These are phyloP conservation scores for Geotrypetes seraphini DNA, from an alignment of 2,797 vertebrate species.

Conservation along the genomic window DNA sequence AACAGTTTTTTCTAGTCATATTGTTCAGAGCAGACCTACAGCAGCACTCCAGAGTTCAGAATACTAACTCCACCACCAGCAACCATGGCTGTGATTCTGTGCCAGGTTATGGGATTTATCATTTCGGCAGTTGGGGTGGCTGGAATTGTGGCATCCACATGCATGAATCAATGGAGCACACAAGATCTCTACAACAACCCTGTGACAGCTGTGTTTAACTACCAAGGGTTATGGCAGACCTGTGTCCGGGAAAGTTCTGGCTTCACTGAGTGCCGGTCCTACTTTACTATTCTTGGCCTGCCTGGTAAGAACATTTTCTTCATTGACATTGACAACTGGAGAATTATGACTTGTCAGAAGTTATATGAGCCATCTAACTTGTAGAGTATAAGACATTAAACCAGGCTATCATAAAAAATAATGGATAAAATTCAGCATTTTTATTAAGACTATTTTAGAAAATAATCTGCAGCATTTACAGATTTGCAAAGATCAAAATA, in stretches of 20 bases:
- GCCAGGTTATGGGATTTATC: slow-evolving; percentile 74
- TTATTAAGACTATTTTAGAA: too few relatives aligned
- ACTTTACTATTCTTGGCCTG: slow-evolving; percentile 81
- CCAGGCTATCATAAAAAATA: too few relatives aligned
- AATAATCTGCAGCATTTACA: too few relatives aligned
- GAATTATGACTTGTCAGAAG: too few relatives aligned
- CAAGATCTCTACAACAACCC: slow-evolving; percentile 73
- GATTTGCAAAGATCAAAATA: too few relatives aligned
- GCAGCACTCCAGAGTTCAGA: not conserved
- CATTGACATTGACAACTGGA: too few relatives aligned
- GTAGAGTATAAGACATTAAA: too few relatives aligned
- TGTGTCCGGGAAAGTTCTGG: slow-evolving; percentile 74
- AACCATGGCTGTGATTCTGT: slow-evolving; percentile 69
- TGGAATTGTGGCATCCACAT: slow-evolving; percentile 60
- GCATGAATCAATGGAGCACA: slow-evolving; percentile 82
- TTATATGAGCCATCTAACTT: too few relatives aligned
- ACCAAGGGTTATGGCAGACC: slow-evolving; percentile 77
- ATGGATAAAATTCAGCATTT: too few relatives aligned
- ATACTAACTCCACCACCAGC: fast-evolving
- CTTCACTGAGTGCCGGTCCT: slow-evolving; percentile 77
- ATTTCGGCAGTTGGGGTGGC: slow-evolving; percentile 61
- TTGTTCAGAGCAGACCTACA: slow-evolving; percentile 6
- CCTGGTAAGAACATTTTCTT: slow-evolving; percentile 62
- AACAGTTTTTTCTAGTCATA: not conserved
- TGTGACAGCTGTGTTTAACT: slow-evolving; percentile 69